phyloP scores from a whole-genome alignment of 2,888 invertebrate species.

The Dynastes grantii region DNA sequence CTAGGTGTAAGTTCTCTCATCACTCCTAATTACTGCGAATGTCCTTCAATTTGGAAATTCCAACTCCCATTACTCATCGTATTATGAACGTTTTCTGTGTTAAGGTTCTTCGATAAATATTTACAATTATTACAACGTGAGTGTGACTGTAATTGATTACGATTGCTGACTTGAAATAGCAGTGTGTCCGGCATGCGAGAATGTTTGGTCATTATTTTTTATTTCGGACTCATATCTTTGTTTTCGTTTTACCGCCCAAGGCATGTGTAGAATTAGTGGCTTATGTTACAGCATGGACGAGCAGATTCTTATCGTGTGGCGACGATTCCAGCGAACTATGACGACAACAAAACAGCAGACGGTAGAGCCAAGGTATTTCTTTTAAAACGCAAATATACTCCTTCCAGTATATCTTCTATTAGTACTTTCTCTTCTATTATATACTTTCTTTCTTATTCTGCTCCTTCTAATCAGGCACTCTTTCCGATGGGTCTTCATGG shows the following conservation, averaged over 20 bases:
- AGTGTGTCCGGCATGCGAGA: constrained; percentile 15
- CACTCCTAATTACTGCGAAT: too few relatives aligned
- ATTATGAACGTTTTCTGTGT: too few relatives aligned
- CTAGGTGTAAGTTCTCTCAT: too few relatives aligned
- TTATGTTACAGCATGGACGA: constrained; percentile 85
- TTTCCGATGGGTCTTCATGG: constrained; percentile 43
- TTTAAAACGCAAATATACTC: constrained; percentile 39
- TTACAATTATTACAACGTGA: too few relatives aligned
- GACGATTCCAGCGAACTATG: constrained; percentile 91
- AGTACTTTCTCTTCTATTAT: constrained; percentile 35
- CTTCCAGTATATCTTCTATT: constrained; percentile 44
- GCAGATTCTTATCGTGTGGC: constrained; percentile 98
- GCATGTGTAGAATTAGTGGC: constrained; percentile 53
- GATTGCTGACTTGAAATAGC: too few relatives aligned
- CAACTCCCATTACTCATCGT: too few relatives aligned
- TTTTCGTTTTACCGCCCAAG: constrained; percentile 36
- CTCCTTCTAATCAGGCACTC: constrained; percentile 49
- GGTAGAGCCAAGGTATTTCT: constrained; percentile 89
- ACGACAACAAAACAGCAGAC: constrained; percentile 96
- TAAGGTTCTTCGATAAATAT: too few relatives aligned
- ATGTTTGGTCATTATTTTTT: constrained; percentile 6
- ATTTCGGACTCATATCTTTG: constrained; percentile 30
- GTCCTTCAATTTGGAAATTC: too few relatives aligned
- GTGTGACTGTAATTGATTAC: too few relatives aligned
- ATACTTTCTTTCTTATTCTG: constrained; percentile 47